phyloP scores from a whole-genome alignment of 2,888 invertebrate species.

The Drosophila birchii region DNA sequence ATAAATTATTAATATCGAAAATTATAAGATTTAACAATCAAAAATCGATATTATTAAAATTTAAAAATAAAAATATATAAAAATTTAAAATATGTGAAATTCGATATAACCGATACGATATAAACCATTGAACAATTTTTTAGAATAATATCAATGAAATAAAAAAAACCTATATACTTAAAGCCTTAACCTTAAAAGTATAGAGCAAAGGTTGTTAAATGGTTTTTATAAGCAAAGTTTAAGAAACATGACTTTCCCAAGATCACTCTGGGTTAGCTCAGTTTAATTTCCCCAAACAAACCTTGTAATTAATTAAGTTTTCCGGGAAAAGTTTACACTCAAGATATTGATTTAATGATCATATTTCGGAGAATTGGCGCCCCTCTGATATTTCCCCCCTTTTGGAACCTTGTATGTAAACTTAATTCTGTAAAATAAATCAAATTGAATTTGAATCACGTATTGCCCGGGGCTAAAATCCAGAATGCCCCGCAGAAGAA shows the following conservation, averaged over 20 bases:
- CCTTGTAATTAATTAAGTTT: not conserved
- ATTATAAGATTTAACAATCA: not conserved
- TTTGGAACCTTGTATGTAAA: not conserved
- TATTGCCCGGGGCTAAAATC: constrained; percentile 1
- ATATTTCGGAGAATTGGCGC: not conserved
- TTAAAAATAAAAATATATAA: no score
- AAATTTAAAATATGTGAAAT: no score
- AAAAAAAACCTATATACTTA: no score
- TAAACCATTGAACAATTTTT: no score
- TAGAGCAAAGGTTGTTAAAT: no score
- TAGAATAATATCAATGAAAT: no score
- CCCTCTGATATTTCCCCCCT: not conserved
- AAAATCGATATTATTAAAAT: not conserved
- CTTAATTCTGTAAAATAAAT: not conserved
- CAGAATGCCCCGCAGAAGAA: constrained; percentile 4
- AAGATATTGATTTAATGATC: not conserved
- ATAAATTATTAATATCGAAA: not conserved
- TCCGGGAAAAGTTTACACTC: no score
- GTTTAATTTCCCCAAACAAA: not conserved
- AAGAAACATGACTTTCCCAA: not conserved
- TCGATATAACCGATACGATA: no score
- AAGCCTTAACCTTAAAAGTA: no score
- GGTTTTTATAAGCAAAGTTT: not conserved
- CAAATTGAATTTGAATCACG: not conserved
- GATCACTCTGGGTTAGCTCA: no score